Evolutionary conservation across 2,113 vertebrate species (phyloP), one percentile per base, ranked within the genome.

Genomic region (Microtus richardsoni): DNA sequence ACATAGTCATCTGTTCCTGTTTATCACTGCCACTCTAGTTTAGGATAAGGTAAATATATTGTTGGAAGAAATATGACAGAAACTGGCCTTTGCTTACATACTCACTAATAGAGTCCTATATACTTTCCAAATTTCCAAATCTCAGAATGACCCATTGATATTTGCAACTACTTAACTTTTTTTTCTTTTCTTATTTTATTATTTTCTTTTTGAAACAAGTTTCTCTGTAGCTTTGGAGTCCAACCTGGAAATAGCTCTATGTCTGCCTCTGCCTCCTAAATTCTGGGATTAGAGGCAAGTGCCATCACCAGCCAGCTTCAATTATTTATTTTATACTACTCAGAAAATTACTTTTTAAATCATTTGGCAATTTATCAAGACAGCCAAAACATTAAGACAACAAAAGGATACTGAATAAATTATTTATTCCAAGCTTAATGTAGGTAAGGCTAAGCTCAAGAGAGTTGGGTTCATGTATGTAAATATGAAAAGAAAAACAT

Each of bases 41-140:
- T 4, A 22, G 6, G 33, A n/a, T 11, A 22, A 19, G 12, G 10
- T 54, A 54, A 80, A n/a, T 3, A 79, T 9, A 10, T 54, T 24
- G 9, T 24, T 19, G 52, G 2, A 0, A 58, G 33, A 5, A 13
- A 7, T n/a, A 54, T 11, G 6, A 4, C 1, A 39, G 54, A 21
- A 58, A 21, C 54, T 58, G 36, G 58, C 36, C 11, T 14, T 39
- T 82, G 21, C 2, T 39, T 82, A 12, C 11, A 58, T 39, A 26
- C 0, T 2, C 11, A 54, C 49, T 54, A n/a, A n/a, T 24, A n/a
- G 21, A 39, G 36, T 39, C 26, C 21, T 26, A 36, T 36, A 24
- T 21, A 1, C 9, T 36, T 58, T 58, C 6, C 58, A 58, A 7
- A 58, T 3, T 11, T 36, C 30, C 28, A 66, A 44, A 11, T 19